Conservation (phyloP, 2,888 invertebrate genomes). For the Brachyptera putata region DNA sequence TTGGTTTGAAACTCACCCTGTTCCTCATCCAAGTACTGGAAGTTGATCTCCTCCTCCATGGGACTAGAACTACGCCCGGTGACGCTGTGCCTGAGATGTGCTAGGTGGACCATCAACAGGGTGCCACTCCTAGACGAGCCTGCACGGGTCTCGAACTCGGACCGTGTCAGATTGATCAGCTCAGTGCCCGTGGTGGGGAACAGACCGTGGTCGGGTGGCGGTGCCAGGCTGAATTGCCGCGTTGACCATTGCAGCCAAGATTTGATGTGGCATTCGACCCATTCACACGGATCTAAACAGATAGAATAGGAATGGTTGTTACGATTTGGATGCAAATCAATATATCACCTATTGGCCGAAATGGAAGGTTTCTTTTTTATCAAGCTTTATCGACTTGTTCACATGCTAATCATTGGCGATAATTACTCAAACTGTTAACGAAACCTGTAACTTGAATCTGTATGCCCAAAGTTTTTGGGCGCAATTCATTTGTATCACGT, state of each 20-base stretch:
- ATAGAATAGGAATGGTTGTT: background rate
- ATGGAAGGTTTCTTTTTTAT: background rate
- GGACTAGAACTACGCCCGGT: slow-evolving; percentile 58
- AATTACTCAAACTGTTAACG: too few species aligned
- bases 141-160: slow-evolving; percentile 56
- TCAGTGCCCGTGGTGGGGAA: slow-evolving; percentile 56
- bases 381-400: background rate
- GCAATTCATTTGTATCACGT: too few species aligned
- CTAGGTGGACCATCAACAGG: slow-evolving; percentile 58
- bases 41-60: slow-evolving; percentile 49
- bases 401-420: background rate
- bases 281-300: slow-evolving; percentile 57
- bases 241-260: slow-evolving; percentile 61
- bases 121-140: slow-evolving; percentile 51
- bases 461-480: too few species aligned
- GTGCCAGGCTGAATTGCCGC: slow-evolving; percentile 54
- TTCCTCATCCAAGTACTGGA: slow-evolving; percentile 35
- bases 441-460: too few species aligned
- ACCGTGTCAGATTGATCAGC: slow-evolving; percentile 56
- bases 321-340: too few species aligned
- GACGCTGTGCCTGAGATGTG: slow-evolving; percentile 54
- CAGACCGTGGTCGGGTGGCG: slow-evolving; percentile 49
- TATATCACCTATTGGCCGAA: background rate
- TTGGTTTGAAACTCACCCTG: too few species aligned
- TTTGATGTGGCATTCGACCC: slow-evolving; percentile 55